A percentile compares a stretch with the other conserved stretches of the same genome.
Evolutionary conservation across 2,797 vertebrate genomes (phyloP).

Genomic region (Chloroceryle inda): DNA sequence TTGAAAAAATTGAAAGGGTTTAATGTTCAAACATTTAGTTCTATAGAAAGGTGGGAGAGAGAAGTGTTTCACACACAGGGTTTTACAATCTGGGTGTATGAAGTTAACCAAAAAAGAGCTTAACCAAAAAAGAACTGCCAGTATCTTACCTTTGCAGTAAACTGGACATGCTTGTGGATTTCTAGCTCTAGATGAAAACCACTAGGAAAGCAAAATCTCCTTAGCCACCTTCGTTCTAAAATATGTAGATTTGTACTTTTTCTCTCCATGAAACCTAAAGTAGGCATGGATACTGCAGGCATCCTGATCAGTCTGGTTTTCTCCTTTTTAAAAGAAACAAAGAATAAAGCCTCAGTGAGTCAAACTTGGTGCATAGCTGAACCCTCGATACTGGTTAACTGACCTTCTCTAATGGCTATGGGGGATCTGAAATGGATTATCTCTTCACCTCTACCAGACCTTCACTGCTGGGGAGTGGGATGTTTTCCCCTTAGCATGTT

Average conservation of each 20-base stretch:
- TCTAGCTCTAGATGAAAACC: not conserved
- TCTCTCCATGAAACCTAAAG: not conserved
- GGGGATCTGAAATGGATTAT: not conserved
- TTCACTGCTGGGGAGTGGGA: not conserved
- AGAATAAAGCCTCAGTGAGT: not conserved
- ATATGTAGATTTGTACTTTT: not conserved
- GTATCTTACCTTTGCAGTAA: not conserved
- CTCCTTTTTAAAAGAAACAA: not conserved
- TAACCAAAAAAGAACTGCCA: not conserved
- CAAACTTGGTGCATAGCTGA: not conserved
- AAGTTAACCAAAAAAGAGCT: not conserved
- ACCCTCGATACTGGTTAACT: not conserved
- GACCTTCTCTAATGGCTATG: not conserved
- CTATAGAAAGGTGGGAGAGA: not conserved
- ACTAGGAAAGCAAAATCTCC: not conserved
- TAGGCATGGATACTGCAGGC: not conserved
- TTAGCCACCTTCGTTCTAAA: not conserved
- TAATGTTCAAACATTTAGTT: not conserved
- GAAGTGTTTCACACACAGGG: not conserved
- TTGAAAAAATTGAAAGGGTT: not conserved
- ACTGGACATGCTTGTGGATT: not conserved
- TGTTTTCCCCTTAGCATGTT: fast-evolving
- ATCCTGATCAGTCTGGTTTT: not conserved
- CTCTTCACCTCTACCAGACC: not conserved
- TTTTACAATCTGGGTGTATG: not conserved